Percentiles rank a stretch among this genome's conserved stretches.
Conservation (phyloP, 2,113 vertebrate genomes). For the Semnornis frantzii region DNA sequence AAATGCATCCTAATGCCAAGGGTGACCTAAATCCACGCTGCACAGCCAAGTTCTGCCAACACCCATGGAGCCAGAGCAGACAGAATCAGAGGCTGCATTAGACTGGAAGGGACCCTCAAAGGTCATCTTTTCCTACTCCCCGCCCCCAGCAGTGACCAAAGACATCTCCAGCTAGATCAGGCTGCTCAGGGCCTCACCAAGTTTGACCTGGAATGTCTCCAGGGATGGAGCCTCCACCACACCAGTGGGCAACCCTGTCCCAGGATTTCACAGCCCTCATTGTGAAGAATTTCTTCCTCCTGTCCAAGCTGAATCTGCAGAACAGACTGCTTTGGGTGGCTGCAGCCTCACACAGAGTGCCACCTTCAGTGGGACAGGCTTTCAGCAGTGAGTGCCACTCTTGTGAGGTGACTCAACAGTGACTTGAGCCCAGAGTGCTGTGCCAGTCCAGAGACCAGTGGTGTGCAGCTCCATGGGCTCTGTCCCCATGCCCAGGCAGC, state of each 20-base stretch:
- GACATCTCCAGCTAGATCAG: too few relatives aligned
- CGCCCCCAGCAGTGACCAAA: too few relatives aligned
- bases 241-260: too few relatives aligned
- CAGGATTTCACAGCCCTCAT: too few relatives aligned
- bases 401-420: fast-evolving
- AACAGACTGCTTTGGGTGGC: neutral
- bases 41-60: neutral
- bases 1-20: neutral
- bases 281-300: too few relatives aligned
- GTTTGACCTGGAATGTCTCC: too few relatives aligned
- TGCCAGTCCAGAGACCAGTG: neutral
- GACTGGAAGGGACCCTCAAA: too few relatives aligned
- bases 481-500: fast-evolving
- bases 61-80: neutral
- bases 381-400: fast-evolving
- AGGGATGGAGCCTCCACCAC: too few relatives aligned
- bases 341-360: neutral
- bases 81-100: neutral
- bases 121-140: too few relatives aligned
- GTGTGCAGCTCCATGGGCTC: neutral
- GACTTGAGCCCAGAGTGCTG: fast-evolving
- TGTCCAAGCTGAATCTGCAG: neutral
- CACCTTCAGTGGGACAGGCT: fast-evolving
- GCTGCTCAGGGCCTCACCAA: too few relatives aligned
- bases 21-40: neutral